These are phyloP conservation scores for Campylomormyrus numenius DNA, from an alignment of 2,113 vertebrate genomes.

Conservation along the genomic window DNA sequence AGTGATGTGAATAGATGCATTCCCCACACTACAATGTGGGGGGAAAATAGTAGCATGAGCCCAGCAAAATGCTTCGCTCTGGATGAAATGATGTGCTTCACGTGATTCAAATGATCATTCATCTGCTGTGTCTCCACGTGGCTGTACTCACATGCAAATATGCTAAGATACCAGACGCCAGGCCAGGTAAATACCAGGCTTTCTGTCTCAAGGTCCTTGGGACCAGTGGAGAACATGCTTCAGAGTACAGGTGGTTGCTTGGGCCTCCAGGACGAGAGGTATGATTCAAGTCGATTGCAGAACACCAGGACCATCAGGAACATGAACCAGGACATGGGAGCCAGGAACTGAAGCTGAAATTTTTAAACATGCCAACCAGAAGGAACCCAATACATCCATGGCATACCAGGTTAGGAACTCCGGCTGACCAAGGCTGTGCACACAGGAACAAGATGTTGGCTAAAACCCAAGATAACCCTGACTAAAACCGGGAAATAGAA, in stretches of 20 bases:
- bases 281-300: not conserved
- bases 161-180: constrained; percentile 58
- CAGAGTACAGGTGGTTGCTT: not conserved
- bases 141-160: constrained; percentile 70
- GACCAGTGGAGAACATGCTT: not conserved
- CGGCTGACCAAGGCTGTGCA: not conserved
- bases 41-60: not conserved
- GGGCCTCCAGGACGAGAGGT: not conserved
- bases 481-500: not conserved
- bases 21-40: not conserved
- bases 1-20: not conserved
- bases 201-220: not conserved
- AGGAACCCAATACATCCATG: not conserved
- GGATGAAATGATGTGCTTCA: constrained; percentile 39
- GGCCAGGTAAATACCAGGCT: not conserved
- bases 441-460: not conserved
- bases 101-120: constrained; percentile 60
- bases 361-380: not conserved
- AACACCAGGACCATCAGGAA: not conserved
- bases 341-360: not conserved
- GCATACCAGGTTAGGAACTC: not conserved
- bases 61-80: constrained; percentile 34
- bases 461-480: not conserved
- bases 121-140: constrained; percentile 61
- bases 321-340: not conserved